Base-by-base conservation (phyloP, 64 coral and sea anemone genomes). In the Montipora sp. region DNA sequence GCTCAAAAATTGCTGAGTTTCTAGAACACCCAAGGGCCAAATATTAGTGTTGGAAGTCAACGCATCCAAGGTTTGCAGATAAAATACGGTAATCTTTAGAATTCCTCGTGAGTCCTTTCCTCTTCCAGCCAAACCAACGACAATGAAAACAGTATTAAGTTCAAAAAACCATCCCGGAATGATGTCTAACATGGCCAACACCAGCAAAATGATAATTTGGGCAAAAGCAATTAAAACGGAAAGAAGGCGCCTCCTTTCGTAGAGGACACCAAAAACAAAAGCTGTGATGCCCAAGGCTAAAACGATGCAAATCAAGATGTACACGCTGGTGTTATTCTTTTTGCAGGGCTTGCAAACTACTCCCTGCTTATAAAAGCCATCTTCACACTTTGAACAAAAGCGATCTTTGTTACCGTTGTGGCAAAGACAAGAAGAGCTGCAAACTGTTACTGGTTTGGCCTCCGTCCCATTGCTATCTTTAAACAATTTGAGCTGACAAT, bases 161-260 rank as follows among this genome's bases (percentile, higher is more conserved):
- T 96, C 92, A 74, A 96, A 81, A 18, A 96, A 66, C 95, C 95
- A 96, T 5, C 77, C 88, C 16, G 95, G 92, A 77, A 96, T 94
- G 7, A 94, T 58, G 4, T 91, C 72, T 1, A 86, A 16, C 46
- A 92, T 77, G 2, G 84, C 90, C 24, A 92, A 66, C 24, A 87
- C 47, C 5, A 83, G 27, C 44, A 92, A 73, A 21, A 92, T 18
- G 7, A 92, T 83, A 18, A 87, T 71, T 84, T 92, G 73, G 8
- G 81, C 43, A 23, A 92, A 84, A 5, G 80, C 75, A 21, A 92
- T 22, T 14, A 87, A 27, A 22, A 86, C 59, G 11, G 81, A 86
- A 22, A 92, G 27, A 78, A 92, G 43, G 51, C 90, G 90, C 19
- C 73, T 85, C 27, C 14, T 77, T 49, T 86, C 16, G 79, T 87